A percentile compares a stretch with the other conserved stretches of the same genome.
phyloP scores from a whole-genome alignment of 2,797 vertebrate species.

The Kryptolebias ocellatus region DNA sequence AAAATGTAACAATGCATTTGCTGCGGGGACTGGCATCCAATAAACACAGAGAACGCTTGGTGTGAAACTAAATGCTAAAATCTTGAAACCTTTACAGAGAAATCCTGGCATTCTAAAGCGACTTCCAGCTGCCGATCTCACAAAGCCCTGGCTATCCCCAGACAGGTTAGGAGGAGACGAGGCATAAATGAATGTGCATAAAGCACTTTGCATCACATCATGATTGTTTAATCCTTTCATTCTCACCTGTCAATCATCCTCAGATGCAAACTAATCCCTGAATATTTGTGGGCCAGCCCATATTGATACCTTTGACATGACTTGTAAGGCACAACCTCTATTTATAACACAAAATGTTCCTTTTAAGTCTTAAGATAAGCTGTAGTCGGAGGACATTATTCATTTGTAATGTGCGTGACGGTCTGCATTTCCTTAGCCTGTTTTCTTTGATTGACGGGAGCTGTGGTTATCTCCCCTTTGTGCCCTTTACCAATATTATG shows the following conservation, averaged over 20 bases:
- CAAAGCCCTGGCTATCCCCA: constrained; percentile 48
- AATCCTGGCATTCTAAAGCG: constrained; percentile 49
- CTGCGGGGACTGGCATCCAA: not conserved
- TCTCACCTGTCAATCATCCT: constrained; percentile 67
- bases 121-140: constrained; percentile 54
- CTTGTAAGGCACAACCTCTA: constrained; percentile 44
- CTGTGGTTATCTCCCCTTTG: constrained; percentile 44
- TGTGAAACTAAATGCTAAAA: constrained; percentile 37
- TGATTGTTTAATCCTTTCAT: constrained; percentile 71
- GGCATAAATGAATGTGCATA: constrained; percentile 68
- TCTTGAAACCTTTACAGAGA: constrained; percentile 41
- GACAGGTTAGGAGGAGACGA: constrained; percentile 35
- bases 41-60: constrained; percentile 12
- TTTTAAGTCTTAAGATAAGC: constrained; percentile 58
- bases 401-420: constrained; percentile 41
- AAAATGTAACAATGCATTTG: not conserved
- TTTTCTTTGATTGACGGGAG: constrained; percentile 49
- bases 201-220: constrained; percentile 70
- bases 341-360: constrained; percentile 57
- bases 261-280: constrained; percentile 66
- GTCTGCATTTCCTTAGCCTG: constrained; percentile 54
- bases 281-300: constrained; percentile 53
- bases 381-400: constrained; percentile 47
- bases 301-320: constrained; percentile 61
- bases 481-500: constrained; percentile 48